These are phyloP conservation scores for Melinaea menophilus DNA, from an alignment of 2,888 invertebrate genomes.

Conservation along the genomic window DNA sequence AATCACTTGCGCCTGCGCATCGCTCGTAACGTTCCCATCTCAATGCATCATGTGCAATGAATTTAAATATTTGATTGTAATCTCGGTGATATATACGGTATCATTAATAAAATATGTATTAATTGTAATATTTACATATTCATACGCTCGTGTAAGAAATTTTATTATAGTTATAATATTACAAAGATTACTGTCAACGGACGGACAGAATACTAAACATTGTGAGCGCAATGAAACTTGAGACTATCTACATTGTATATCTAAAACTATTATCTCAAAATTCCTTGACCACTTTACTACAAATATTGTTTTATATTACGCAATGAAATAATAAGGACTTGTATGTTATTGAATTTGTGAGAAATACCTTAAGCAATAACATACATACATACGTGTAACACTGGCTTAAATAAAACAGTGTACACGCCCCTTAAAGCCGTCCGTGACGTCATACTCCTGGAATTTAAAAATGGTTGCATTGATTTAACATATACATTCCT, in stretches of 20 bases:
- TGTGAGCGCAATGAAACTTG: background rate
- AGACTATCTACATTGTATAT: slow-evolving; percentile 14
- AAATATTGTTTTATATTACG: slow-evolving; percentile 31
- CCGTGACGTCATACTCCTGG: slow-evolving; percentile 57
- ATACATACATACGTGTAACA: no score
- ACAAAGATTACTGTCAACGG: background rate
- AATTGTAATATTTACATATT: slow-evolving; percentile 23
- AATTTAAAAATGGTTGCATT: slow-evolving; percentile 47
- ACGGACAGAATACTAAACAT: background rate
- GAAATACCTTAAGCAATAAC: background rate
- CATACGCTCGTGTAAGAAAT: background rate
- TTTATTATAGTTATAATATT: background rate
- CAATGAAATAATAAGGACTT: slow-evolving; percentile 32
- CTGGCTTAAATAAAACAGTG: no score
- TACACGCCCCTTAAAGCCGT: slow-evolving; percentile 40
- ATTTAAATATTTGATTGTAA: slow-evolving; percentile 73
- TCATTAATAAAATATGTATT: slow-evolving; percentile 25
- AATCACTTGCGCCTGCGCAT: slow-evolving; percentile 52
- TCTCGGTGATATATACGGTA: slow-evolving; percentile 49
- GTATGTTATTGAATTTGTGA: background rate
- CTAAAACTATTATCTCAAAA: slow-evolving; percentile 23
- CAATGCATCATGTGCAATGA: slow-evolving; percentile 38
- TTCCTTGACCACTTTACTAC: slow-evolving; percentile 23
- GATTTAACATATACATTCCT: slow-evolving; percentile 24
- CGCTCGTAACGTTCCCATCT: slow-evolving; percentile 45